A percentile compares a stretch with the other conserved stretches of the same genome.
phyloP scores from a whole-genome alignment of 2,113 vertebrate species.

The Lasiurus borealis region DNA sequence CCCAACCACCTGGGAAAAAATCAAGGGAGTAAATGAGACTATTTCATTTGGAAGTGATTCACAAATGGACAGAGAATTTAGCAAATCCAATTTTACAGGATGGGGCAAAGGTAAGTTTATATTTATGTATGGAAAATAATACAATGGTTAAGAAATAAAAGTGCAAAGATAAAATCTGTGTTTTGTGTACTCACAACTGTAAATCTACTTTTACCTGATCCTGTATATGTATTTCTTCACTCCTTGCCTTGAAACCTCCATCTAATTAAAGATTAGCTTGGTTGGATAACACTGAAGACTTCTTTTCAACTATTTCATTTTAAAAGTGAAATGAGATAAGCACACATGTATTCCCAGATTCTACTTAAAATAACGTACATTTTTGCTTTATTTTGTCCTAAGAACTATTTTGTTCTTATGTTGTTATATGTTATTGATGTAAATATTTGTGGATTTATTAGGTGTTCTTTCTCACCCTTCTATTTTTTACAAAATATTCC shows the following conservation, averaged over 20 bases:
- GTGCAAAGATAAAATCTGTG: background rate
- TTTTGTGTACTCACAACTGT: background rate
- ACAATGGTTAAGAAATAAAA: background rate
- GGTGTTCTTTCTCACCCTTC: background rate
- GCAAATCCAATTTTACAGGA: background rate
- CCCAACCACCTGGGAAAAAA: background rate
- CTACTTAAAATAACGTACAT: background rate
- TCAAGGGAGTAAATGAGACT: background rate
- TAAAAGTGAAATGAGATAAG: background rate
- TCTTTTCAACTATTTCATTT: background rate
- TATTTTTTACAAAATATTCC: background rate
- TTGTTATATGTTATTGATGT: background rate
- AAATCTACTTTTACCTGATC: background rate
- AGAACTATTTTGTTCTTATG: background rate
- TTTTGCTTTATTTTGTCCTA: background rate
- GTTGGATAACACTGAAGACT: background rate
- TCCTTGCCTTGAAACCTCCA: background rate
- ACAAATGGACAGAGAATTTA: background rate
- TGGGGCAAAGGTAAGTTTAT: background rate
- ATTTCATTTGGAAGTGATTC: background rate
- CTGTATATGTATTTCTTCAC: background rate
- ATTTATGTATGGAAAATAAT: background rate
- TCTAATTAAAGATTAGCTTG: background rate
- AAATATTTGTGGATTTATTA: conserved; percentile 38
- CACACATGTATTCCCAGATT: background rate